phyloP scores from a whole-genome alignment of 2,888 invertebrate genomes.

The Meteorus cinctellus region DNA sequence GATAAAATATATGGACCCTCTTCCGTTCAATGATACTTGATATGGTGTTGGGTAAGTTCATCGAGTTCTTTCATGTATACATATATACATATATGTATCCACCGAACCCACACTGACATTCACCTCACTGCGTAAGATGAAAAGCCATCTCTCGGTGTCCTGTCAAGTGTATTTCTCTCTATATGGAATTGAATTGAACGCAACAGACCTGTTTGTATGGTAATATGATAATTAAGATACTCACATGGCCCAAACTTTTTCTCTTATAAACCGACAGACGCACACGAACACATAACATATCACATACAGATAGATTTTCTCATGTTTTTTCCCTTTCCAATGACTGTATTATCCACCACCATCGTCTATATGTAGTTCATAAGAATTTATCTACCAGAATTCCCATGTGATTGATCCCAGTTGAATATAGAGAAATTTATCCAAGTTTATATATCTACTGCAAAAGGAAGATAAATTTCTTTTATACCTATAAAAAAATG shows the following conservation, averaged over 20 bases:
- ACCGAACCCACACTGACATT: constrained; percentile 2
- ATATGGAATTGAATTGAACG: constrained; percentile 48
- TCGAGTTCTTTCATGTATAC: constrained; percentile 20
- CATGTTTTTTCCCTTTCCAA: not conserved
- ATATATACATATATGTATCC: too few relatives aligned
- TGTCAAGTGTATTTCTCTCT: constrained; percentile 49
- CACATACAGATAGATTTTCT: not conserved
- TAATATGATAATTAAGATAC: constrained; percentile 61
- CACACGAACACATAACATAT: too few relatives aligned
- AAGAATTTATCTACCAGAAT: not conserved
- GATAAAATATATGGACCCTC: constrained; percentile 38
- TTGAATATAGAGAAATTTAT: constrained; percentile 10
- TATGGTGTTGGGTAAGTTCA: constrained; percentile 40
- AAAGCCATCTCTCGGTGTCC: constrained; percentile 45
- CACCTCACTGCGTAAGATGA: constrained; percentile 31
- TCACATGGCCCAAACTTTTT: constrained; percentile 34
- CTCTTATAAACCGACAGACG: not conserved
- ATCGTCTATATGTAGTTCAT: not conserved
- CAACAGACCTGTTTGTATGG: constrained; percentile 54
- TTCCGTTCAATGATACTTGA: constrained; percentile 25
- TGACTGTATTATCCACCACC: not conserved
- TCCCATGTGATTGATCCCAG: not conserved
- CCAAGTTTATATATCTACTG: not conserved
- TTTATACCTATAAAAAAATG: not conserved
- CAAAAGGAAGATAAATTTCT: constrained; percentile 3